Base-by-base conservation (phyloP, 2,797 vertebrate species). In the Tenualosa ilisha region DNA sequence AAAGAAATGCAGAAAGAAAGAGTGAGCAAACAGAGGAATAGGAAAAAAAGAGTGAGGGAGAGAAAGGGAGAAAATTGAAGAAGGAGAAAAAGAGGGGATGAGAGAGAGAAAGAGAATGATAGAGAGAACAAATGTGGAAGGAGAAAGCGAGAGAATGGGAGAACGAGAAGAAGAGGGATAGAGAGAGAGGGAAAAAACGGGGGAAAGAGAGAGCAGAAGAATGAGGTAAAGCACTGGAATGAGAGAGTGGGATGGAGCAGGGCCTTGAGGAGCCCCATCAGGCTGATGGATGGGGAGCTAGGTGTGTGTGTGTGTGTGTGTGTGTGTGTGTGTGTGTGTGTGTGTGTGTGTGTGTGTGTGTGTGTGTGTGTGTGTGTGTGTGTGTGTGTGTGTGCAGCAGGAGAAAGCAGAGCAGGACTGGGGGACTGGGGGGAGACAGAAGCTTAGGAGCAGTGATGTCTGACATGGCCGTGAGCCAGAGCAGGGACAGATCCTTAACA, bases 401-500 rank as follows among this genome's bases (percentile, higher is more conserved):
- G 12, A 75, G 59, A 63, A 83, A 83, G 84, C 65, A 12, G 5
- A 79, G 84, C 37, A 43, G 51, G 83, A 46, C 46, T 46, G 46
- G 63, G 59, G 54, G 61, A 31, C 15, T 1, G 6, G 31, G 12
- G 37, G 65, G 65, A 3, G 26, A 2, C 6, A 3, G 72, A 40
- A 46, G 72, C 15, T 87, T 75, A 87, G 82, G 86, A 83, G 72
- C 46, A 61, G 46, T 9, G 5, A 31, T n/a, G 82, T n/a, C 83
- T n/a, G 84, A 88, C 89, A 85, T 88, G 72, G 85, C 86, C 86
- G 86, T 82, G 90, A 89, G 89, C 91, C 90, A 90, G 86, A 20
- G 72, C 40, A 8, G 7, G 72, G 5, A 79, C 89, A 90, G 88
- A 86, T 91, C 89, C 92, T 92, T 94, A 92, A 91, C 89, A 91